Evolutionary conservation across 1,140 invertebrate genomes (phyloP).

Genomic region (Panonychus citri): DNA sequence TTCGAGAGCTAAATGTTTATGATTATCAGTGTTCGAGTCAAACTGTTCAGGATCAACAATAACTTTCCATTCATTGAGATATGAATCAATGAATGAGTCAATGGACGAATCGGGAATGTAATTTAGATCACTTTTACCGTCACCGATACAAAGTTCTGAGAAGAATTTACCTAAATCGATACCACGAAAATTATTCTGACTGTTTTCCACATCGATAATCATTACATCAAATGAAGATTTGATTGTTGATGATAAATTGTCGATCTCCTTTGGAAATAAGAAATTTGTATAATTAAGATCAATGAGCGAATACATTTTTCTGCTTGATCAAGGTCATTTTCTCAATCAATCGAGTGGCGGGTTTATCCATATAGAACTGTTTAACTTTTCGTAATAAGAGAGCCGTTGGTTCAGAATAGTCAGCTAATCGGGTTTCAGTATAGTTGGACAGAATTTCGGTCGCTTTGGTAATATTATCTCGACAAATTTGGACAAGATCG

Average conservation of each 20-base stretch:
- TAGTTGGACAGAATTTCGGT: not conserved
- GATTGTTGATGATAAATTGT: not conserved
- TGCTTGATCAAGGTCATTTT: not conserved
- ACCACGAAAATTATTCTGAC: not conserved
- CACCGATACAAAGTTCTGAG: not conserved
- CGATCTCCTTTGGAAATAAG: not conserved
- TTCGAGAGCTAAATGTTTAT: not conserved
- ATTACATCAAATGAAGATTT: not conserved
- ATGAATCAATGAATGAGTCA: not conserved
- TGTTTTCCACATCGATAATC: constrained; percentile 1
- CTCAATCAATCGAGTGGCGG: not conserved
- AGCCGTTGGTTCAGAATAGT: not conserved
- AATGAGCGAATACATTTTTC: not conserved
- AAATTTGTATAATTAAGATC: not conserved
- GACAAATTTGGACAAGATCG: not conserved
- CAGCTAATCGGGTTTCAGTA: not conserved
- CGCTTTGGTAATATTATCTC: not conserved
- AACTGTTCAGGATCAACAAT: not conserved
- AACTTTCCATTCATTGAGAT: not conserved
- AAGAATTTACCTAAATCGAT: constrained; percentile 1
- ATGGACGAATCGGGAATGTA: not conserved
- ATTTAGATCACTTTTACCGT: not conserved
- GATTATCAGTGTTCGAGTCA: not conserved
- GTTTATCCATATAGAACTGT: not conserved
- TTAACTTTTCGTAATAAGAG: not conserved